Evolutionary conservation across 2,113 vertebrate species (phyloP).

Genomic region (Ploceus nigricollis): DNA sequence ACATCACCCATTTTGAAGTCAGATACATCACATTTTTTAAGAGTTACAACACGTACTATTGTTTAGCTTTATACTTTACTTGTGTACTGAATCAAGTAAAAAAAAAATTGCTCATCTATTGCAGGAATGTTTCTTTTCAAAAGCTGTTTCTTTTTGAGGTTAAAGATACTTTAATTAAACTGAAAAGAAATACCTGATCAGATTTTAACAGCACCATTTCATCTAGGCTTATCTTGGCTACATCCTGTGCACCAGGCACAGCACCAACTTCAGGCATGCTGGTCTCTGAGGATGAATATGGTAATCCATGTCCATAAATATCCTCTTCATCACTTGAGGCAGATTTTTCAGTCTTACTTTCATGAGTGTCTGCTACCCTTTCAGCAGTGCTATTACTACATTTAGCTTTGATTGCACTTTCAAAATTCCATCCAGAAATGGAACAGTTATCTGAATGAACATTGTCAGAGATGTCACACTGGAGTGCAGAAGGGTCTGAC

Average conservation of each 20-base stretch:
- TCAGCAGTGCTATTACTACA: neutral
- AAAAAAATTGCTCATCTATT: neutral
- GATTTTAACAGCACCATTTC: slow-evolving; percentile 72
- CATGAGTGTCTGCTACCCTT: neutral
- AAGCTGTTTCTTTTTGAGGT: neutral
- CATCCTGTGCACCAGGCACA: slow-evolving; percentile 59
- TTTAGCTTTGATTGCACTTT: neutral
- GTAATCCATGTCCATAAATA: slow-evolving; percentile 83
- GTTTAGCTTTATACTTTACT: neutral
- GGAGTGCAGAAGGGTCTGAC: neutral
- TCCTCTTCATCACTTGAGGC: slow-evolving; percentile 93
- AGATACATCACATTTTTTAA: neutral
- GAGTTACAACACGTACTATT: neutral
- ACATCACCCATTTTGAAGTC: neutral
- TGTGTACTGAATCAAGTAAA: neutral
- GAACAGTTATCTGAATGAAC: neutral
- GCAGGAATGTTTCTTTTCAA: neutral
- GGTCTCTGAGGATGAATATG: slow-evolving; percentile 68
- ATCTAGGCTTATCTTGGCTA: slow-evolving; percentile 56
- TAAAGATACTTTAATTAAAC: neutral
- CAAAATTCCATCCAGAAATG: neutral
- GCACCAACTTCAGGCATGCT: slow-evolving; percentile 68
- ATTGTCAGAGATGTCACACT: neutral
- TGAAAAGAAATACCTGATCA: slow-evolving; percentile 78
- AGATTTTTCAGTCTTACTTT: slow-evolving; percentile 33